Base-by-base conservation (phyloP, 2,888 invertebrate genomes). In the Hydriomena furcata region DNA sequence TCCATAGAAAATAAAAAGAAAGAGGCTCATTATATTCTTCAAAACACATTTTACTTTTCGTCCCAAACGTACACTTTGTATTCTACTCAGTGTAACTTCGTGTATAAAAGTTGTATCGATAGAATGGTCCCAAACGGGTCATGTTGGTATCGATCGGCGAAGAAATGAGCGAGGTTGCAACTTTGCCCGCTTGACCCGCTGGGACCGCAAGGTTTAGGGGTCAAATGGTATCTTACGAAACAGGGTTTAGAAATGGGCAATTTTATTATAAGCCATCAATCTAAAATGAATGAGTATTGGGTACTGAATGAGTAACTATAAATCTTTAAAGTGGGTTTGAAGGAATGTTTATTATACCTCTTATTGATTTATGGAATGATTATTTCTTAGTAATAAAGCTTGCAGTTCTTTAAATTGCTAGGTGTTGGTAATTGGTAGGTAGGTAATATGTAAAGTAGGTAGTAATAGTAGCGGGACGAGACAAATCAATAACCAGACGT, bases 381-480 rank as follows among this genome's bases (percentile, higher is more conserved):
- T n/a, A n/a, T n/a, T n/a, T n/a, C n/a, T n/a, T n/a, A n/a, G n/a
- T n/a, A n/a, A n/a, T n/a, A n/a, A n/a, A n/a, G n/a, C n/a, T n/a
- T n/a, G n/a, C n/a, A n/a, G n/a, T n/a, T n/a, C n/a, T n/a, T n/a
- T n/a, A n/a, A n/a, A n/a, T n/a, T n/a, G n/a, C n/a, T n/a, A n/a
- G n/a, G n/a, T n/a, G n/a, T n/a, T n/a, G n/a, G n/a, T n/a, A n/a
- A n/a, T n/a, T n/a, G n/a, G n/a, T n/a, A n/a, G n/a, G n/a, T n/a
- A 34, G 8, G 11, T 27, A 36, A 35, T 17, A 24, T 40, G 38
- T 34, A 5, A 8, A 38, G 40, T 34, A 32, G 11, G 38, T 30
- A 20, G 27, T 24, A 35, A 43, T 46, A 36, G 7, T 12, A 20
- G 32, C 7, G 30, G 40, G 12, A 35, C 42, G 42, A 31, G 38